Evolutionary conservation across 2,888 invertebrate species (phyloP), one percentile per base, ranked within the genome.

Genomic region (Caenorhabditis sp.): DNA sequence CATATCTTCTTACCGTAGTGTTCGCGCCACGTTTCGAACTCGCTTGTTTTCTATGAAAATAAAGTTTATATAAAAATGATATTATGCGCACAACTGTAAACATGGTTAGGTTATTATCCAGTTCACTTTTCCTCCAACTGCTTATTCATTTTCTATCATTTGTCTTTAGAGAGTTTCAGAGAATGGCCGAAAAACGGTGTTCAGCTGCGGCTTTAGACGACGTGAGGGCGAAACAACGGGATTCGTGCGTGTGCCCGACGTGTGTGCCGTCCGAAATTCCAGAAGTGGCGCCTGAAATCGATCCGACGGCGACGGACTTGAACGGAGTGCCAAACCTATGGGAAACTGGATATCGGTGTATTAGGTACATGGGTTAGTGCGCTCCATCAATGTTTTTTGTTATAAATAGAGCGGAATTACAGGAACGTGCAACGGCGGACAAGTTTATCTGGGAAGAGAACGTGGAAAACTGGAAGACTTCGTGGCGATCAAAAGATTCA

Each of bases 401-500:
- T 32, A n/a, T 2, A n/a, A 61, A 59, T 15, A 22, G 15, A 13
- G 15, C 5, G 50, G 22, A 27, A 32, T 43, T 73, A n/a, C 63
- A 73, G 73, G 65, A 37, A 6, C 15, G 2, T 75, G 75, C 22
- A 52, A 24, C 30, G 63, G 58, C 2, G 75, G 75, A 2, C 58
- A 70, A 11, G 46, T 75, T 9, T 75, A 56, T 58, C 35, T 75
- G 24, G 75, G 75, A 8, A 37, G 61, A 32, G 45, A 52, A 27
- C 17, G 39, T 2, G 58, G 26, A 3, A 41, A 27, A 30, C 4
- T 35, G 17, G 50, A 45, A 15, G 41, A 66, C 2, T 70, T 52
- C 50, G 75, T 78, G 22, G 66, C 68, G 5, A 63, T 80, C 22
- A 78, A 77, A 63, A 48, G 50, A 35, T 75, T 63, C 41, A 20